Base-by-base conservation (phyloP, 2,888 invertebrate genomes). In the Ametastegia equiseti region DNA sequence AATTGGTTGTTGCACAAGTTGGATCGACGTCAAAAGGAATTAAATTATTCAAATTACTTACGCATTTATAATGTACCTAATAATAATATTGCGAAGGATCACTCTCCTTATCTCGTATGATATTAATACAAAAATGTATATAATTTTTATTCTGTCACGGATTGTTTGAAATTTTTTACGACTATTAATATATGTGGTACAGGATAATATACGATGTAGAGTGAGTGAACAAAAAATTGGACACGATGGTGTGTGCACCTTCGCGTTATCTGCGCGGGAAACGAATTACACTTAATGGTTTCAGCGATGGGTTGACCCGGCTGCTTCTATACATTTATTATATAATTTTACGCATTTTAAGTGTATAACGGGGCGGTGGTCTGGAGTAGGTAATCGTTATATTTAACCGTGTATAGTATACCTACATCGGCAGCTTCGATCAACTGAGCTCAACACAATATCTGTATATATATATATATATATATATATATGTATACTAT, bases 331-430 rank as follows among this genome's bases (percentile, higher is more conserved):
- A 71, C 30, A 71, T 71, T 67, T 67, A 67, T 71, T 30, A 71
- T 71, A 47, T 71, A 47, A 71, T 71, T 71, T 71, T 71, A 71
- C 71, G 71, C 71, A 45, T 71, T 71, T 71, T 71, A 71, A 71
- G 71, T 60, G 60, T 15, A 60, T 30, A 60, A 27, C 60, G n/a
- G n/a, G n/a, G n/a, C n/a, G n/a, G n/a, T n/a, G n/a, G 13, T 60
- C 30, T 15, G 60, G 1, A 30, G 30, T n/a, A 47, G 47, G 39
- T 47, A 47, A 71, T 71, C 27, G 71, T 71, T 71, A 71, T 47
- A n/a, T 71, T 71, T 4, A 45, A 71, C 45, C 30, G 45, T 27
- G 23, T 45, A n/a, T n/a, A n/a, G n/a, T n/a, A n/a, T n/a, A n/a
- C n/a, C n/a, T n/a, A 45, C 69, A 71, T 71, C 69, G 69, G 23